Percentiles rank a stretch among this genome's conserved stretches.
phyloP scores from a whole-genome alignment of 37 sponge, comb jelly and placozoan species.

The Chondrosia reniformis region DNA sequence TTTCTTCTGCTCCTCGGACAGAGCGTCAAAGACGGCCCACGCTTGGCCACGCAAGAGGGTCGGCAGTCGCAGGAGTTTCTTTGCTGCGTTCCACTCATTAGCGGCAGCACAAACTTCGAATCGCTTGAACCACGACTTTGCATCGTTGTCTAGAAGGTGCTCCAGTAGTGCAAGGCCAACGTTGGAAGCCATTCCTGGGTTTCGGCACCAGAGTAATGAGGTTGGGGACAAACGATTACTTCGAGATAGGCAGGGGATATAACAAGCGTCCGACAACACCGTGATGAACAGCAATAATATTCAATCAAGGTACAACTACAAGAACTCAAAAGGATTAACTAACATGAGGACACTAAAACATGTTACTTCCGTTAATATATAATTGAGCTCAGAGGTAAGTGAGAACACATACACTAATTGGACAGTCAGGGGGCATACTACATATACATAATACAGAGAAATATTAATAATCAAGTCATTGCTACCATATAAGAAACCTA shows the following conservation, averaged over 20 bases:
- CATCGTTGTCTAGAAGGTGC: neutral
- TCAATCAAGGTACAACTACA: no score
- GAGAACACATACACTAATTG: no score
- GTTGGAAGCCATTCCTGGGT: slow-evolving; percentile 10
- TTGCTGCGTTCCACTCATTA: neutral
- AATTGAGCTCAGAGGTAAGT: no score
- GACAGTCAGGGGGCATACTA: neutral
- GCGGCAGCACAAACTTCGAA: slow-evolving; percentile 9
- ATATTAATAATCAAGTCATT: no score
- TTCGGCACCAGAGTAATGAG: slow-evolving; percentile 20
- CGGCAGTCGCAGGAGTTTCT: slow-evolving; percentile 4
- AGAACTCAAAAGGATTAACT: no score
- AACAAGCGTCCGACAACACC: no score
- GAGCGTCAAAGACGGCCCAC: slow-evolving; percentile 6
- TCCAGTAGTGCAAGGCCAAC: neutral
- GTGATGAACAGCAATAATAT: no score
- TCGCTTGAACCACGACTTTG: slow-evolving; percentile 7
- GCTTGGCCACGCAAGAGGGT: neutral
- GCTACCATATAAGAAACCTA: no score
- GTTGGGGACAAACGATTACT: no score
- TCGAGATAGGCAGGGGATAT: no score
- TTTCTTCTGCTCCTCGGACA: neutral
- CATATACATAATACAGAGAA: neutral
- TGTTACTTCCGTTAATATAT: no score
- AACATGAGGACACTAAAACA: no score